Evolutionary conservation across 2,113 vertebrate genomes (phyloP).

Genomic region (Clarias gariepinus): DNA sequence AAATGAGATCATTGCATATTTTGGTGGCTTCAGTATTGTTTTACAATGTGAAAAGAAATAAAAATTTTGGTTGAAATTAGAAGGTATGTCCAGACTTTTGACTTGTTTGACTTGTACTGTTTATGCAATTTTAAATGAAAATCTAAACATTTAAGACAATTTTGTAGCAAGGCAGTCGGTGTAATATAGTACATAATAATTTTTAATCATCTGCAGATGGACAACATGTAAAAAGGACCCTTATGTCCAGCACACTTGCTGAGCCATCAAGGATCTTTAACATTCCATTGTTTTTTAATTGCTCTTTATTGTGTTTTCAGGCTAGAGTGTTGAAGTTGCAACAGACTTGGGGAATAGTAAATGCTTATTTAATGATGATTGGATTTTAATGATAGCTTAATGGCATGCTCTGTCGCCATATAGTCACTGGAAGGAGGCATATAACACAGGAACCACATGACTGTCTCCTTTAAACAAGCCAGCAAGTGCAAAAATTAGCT

Average conservation of each 20-base stretch:
- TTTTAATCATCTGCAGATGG: neutral
- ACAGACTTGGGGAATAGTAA: slow-evolving; percentile 61
- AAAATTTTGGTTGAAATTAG: no score
- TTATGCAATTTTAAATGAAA: neutral
- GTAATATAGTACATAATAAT: neutral
- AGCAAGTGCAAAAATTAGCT: slow-evolving; percentile 28
- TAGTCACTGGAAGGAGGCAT: slow-evolving; percentile 51
- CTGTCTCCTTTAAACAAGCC: slow-evolving; percentile 26
- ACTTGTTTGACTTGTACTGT: no score
- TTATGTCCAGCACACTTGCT: slow-evolving; percentile 15
- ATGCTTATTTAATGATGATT: slow-evolving; percentile 73
- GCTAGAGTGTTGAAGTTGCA: slow-evolving; percentile 58
- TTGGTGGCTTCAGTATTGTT: no score
- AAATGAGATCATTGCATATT: no score
- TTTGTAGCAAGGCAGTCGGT: neutral
- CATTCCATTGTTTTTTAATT: slow-evolving; percentile 60
- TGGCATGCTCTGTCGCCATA: slow-evolving; percentile 61
- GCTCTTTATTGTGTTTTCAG: slow-evolving; percentile 68
- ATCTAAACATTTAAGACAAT: neutral
- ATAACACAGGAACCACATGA: slow-evolving; percentile 37
- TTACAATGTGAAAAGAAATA: no score
- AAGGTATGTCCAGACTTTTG: no score
- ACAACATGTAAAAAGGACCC: neutral
- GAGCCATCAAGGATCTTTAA: slow-evolving; percentile 24
- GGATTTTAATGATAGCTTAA: slow-evolving; percentile 73